These are phyloP conservation scores for Porites lobata DNA, from an alignment of 92 coral and sea anemone species.

Conservation along the genomic window DNA sequence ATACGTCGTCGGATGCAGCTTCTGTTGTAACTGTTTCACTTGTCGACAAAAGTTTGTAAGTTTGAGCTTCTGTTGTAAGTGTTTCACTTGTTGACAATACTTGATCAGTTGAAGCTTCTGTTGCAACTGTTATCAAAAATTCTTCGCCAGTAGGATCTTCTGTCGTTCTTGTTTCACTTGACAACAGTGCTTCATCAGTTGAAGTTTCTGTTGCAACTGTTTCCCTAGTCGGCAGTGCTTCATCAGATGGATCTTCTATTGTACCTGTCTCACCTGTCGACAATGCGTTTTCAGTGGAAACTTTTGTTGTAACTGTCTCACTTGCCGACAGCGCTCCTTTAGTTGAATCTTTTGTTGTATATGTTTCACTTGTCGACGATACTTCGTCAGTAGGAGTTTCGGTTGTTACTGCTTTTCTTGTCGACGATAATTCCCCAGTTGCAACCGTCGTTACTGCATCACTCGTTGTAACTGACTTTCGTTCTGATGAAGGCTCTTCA, in stretches of 20 bases:
- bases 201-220: background rate
- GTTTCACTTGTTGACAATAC: background rate
- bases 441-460: background rate
- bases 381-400: background rate
- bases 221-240: background rate
- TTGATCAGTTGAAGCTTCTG: background rate
- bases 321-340: background rate
- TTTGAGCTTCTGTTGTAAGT: background rate
- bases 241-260: background rate
- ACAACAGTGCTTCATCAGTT: background rate
- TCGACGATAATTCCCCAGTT: too few relatives aligned
- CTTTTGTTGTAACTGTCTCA: background rate
- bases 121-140: background rate
- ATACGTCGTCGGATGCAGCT: background rate
- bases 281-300: background rate
- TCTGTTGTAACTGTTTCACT: conserved; percentile 11
- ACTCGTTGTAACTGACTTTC: conserved; percentile 6
- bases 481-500: background rate
- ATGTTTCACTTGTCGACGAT: background rate
- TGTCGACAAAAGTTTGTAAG: background rate
- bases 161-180: background rate
- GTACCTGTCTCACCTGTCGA: background rate
- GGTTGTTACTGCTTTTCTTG: background rate
- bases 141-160: background rate
- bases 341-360: background rate